Evolutionary conservation across 2,888 invertebrate genomes (phyloP), one percentile per base, ranked within the genome.

Genomic region (Agapostemon virescens): DNA sequence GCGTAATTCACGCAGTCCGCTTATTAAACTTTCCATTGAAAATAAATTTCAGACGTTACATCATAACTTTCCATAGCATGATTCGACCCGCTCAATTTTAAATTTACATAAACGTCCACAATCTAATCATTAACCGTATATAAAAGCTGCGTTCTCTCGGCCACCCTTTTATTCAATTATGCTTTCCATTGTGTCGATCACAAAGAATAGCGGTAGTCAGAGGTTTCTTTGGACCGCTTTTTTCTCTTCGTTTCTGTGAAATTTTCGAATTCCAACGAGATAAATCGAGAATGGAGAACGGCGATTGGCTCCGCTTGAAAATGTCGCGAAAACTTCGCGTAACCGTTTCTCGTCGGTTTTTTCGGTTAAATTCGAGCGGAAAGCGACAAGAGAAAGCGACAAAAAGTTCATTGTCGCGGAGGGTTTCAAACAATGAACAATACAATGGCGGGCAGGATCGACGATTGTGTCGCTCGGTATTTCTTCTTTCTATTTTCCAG

Each of bases 401-500:
- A 79, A 88, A 77, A 70, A 80, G 76, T 79, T 79, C 74, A 83
- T 87, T 88, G 87, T 88, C 69, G 86, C 77, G 63, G 70, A 78
- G 87, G 84, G 82, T 82, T 77, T 86, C 87, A 86, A 83, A 88
- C 87, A 87, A 87, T 83, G 69, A 67, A 33, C 42, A 63, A 36
- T 40, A 87, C 85, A 86, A 86, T 86, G 74, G 75, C 74, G 33
- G 64, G 69, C 73, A 71, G 82, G 72, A 82, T 82, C 81, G 82
- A 9, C 78, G 75, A 79, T 86, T 77, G 80, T 76, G 64, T 68
- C 52, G 33, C 63, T 52, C 52, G 45, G 67, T 79, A 68, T 81
- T 77, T 76, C 77, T 73, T 73, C 38, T 71, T 66, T 82, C 52
- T 63, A 69, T 45, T 81, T 82, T 69, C 72, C 74, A 73, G 71